Conservation (phyloP, 2,888 invertebrate genomes). For the Lochmaea capreae region DNA sequence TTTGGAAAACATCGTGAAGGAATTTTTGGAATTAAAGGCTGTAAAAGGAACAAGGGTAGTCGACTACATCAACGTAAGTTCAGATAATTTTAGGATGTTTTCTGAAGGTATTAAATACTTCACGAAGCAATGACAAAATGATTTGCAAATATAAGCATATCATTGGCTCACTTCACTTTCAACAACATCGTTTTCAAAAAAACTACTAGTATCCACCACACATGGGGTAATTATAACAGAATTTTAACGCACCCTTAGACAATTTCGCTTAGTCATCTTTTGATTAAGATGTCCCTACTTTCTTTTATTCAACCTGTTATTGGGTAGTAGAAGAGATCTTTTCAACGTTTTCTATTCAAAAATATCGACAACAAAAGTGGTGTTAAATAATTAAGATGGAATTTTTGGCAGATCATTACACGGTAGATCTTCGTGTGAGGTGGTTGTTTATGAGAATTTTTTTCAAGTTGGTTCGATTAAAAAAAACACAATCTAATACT, state of each 20-base stretch:
- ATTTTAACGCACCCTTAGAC: slow-evolving; percentile 23
- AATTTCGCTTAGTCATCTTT: slow-evolving; percentile 28
- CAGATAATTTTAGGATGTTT: neutral
- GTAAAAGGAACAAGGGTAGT: no score
- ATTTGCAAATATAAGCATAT: neutral
- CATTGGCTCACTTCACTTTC: slow-evolving; percentile 11
- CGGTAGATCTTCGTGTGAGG: slow-evolving; percentile 34
- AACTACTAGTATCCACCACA: slow-evolving; percentile 12
- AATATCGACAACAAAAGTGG: slow-evolving; percentile 27
- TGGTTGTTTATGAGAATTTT: slow-evolving; percentile 25
- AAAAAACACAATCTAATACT: neutral
- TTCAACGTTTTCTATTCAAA: slow-evolving; percentile 31
- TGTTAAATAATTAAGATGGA: slow-evolving; percentile 35
- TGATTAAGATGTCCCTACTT: slow-evolving; percentile 35
- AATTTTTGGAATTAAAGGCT: no score
- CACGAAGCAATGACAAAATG: neutral
- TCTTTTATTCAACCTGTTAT: slow-evolving; percentile 24
- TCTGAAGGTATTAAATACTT: neutral
- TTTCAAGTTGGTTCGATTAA: neutral
- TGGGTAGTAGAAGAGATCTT: slow-evolving; percentile 27
- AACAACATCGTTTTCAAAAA: slow-evolving; percentile 1
- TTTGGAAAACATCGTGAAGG: no score
- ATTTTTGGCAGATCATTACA: slow-evolving; percentile 38
- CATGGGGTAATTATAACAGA: slow-evolving; percentile 27
- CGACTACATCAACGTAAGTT: no score